These are phyloP conservation scores for Esperia sulphurella DNA, from an alignment of 2,888 invertebrate genomes.

Conservation along the genomic window DNA sequence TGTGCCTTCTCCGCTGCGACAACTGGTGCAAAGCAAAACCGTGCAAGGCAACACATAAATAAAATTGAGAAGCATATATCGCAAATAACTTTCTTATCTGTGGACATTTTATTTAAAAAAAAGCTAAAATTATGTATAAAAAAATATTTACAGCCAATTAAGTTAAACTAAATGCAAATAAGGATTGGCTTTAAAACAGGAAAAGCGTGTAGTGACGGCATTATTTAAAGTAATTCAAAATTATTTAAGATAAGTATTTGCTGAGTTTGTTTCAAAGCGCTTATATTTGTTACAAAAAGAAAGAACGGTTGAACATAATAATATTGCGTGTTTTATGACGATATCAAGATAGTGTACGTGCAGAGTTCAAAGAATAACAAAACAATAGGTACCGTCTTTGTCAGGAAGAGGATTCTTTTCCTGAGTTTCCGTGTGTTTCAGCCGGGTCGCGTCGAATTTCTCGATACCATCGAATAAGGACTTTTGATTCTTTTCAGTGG, in stretches of 20 bases:
- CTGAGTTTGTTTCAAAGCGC: no score
- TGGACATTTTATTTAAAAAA: background rate
- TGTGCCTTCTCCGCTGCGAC: constrained; percentile 86
- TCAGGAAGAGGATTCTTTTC: constrained; percentile 96
- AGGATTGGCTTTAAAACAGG: background rate
- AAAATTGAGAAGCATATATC: constrained; percentile 23
- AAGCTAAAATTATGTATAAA: background rate
- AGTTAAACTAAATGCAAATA: background rate
- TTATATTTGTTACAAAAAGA: no score
- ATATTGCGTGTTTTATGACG: no score
- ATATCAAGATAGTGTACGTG: background rate
- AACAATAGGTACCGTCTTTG: constrained; percentile 88
- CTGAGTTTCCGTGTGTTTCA: constrained; percentile 94
- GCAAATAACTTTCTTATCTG: background rate
- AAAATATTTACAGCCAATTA: background rate
- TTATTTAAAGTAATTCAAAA: no score
- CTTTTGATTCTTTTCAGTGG: constrained; percentile 91
- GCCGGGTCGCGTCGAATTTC: constrained; percentile 88
- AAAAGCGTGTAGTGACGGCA: constrained; percentile 1
- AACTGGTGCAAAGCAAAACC: constrained; percentile 77
- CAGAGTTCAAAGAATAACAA: background rate
- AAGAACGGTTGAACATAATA: no score
- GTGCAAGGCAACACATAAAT: constrained; percentile 47
- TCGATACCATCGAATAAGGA: constrained; percentile 92
- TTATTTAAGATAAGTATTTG: no score